A percentile compares a stretch with the other conserved stretches of the same genome.
Conservation (phyloP, 2,113 vertebrate species). For the Bungarus multicinctus region DNA sequence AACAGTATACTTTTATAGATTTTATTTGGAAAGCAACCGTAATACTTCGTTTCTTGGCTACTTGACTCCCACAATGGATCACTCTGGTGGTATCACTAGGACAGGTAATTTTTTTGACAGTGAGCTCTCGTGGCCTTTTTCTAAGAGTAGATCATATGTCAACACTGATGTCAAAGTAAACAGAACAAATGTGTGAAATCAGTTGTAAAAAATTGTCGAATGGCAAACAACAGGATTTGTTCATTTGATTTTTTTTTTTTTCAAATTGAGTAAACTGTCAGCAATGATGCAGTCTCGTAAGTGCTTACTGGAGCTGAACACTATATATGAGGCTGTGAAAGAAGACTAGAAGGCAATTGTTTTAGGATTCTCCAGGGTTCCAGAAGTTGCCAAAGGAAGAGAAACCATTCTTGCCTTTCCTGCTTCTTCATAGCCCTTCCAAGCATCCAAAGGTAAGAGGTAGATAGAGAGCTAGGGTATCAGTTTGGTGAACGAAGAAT, state of each 20-base stretch:
- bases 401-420: conserved; percentile 28
- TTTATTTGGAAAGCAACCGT: not conserved
- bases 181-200: conserved; percentile 68
- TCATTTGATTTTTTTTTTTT: conserved; percentile 22
- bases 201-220: conserved; percentile 69
- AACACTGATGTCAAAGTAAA: conserved; percentile 67
- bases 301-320: conserved; percentile 71
- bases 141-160: conserved; percentile 43
- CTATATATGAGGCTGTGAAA: conserved; percentile 66
- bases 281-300: conserved; percentile 64
- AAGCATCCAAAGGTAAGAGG: conserved; percentile 67
- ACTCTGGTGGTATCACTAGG: conserved; percentile 51
- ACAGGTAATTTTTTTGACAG: conserved; percentile 62
- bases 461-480: conserved; percentile 4
- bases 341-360: conserved; percentile 60
- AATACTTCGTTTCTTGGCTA: conserved; percentile 8
- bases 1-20: not conserved
- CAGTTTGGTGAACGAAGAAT: not conserved
- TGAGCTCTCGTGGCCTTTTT: conserved; percentile 53
- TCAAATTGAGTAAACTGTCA: conserved; percentile 63
- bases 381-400: conserved; percentile 48
- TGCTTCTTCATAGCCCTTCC: conserved; percentile 32
- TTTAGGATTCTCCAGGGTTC: conserved; percentile 58
- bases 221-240: conserved; percentile 54
- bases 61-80: not conserved